A percentile compares a stretch with the other conserved stretches of the same genome.
Conservation (phyloP, 2,113 vertebrate genomes). For the Mola mola region DNA sequence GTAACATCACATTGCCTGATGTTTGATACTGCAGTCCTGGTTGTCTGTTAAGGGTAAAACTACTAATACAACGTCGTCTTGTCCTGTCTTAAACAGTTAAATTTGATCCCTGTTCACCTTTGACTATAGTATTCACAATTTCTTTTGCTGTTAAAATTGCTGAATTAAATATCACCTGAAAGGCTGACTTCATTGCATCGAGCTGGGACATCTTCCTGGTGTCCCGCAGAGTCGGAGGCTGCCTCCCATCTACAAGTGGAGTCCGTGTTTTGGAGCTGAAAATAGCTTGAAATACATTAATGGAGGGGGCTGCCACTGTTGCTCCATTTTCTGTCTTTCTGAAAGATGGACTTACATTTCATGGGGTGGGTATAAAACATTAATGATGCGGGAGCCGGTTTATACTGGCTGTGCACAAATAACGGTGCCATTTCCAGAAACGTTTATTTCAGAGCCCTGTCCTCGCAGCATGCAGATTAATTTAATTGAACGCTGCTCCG, state of each 20-base stretch:
- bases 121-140: no score
- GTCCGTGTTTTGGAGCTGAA: not conserved
- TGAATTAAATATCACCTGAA: not conserved
- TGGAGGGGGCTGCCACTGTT: conserved; percentile 4
- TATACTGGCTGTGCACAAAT: conserved; percentile 7
- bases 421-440: not conserved
- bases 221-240: no score
- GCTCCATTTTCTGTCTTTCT: conserved; percentile 15
- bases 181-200: not conserved
- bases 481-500: conserved; percentile 36
- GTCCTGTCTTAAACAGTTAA: no score
- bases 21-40: no score
- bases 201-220: not conserved
- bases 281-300: conserved; percentile 2
- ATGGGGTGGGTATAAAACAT: conserved; percentile 23
- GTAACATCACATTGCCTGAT: no score
- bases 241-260: conserved; percentile 12
- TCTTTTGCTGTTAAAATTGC: no score
- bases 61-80: no score
- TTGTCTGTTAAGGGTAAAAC: no score
- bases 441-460: conserved; percentile 7
- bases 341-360: conserved; percentile 15
- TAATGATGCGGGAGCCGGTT: conserved; percentile 3
- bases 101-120: no score
- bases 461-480: conserved; percentile 7